Percentiles rank a stretch among this genome's conserved stretches.
Evolutionary conservation across 2,797 vertebrate genomes (phyloP).

Genomic region (Mus minutoides): DNA sequence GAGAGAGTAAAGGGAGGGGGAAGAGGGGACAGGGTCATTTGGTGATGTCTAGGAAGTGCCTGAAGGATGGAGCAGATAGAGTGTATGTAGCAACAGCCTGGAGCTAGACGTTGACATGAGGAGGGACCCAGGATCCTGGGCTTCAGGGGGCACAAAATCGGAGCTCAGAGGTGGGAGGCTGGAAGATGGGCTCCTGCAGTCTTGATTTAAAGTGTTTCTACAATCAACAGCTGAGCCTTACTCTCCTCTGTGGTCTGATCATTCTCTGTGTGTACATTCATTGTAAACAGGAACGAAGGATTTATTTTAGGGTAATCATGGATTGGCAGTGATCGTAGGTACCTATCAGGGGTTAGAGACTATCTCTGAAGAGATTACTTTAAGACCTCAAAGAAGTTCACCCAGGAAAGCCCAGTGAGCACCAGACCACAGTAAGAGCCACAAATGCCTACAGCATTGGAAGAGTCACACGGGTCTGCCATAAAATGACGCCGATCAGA

Average conservation of each 20-base stretch:
- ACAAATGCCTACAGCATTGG: background rate
- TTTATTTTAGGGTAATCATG: background rate
- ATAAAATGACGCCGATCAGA: background rate
- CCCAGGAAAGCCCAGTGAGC: background rate
- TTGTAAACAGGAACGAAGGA: background rate
- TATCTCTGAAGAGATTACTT: conserved; percentile 21
- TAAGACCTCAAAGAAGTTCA: conserved; percentile 8
- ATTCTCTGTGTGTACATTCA: background rate
- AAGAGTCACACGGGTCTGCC: background rate
- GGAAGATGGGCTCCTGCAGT: background rate
- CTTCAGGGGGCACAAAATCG: background rate
- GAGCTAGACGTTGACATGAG: background rate
- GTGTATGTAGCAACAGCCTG: background rate
- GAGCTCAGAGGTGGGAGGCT: background rate
- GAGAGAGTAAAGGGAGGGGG: background rate
- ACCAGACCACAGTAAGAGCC: background rate
- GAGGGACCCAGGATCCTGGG: background rate
- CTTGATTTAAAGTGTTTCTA: background rate
- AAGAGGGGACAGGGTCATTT: background rate
- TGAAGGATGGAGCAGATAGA: background rate
- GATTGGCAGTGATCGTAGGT: background rate
- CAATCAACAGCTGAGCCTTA: background rate
- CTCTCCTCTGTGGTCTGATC: background rate
- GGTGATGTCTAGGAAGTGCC: background rate
- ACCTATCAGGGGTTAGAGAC: background rate